Base-by-base conservation (phyloP, 2,888 invertebrate genomes). In the Thera obeliscata region DNA sequence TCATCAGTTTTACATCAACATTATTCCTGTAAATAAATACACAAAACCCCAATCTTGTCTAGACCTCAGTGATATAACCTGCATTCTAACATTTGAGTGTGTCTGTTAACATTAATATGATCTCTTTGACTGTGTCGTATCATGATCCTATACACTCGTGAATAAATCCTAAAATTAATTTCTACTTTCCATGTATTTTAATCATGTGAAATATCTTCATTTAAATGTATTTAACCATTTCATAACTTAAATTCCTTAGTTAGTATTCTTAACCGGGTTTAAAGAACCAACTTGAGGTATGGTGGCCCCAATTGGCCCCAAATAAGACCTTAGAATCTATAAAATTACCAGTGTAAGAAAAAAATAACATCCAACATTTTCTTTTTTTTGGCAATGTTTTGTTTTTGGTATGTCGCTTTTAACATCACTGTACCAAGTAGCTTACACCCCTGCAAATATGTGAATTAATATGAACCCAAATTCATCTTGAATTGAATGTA, bases 401-500 rank as follows among this genome's bases (percentile, higher is more conserved):
- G 35, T 52, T 60, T 56, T 66, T 66, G 56, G 41, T 60, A 57
- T 58, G 66, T 57, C 38, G 66, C 66, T 66, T 64, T 55, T 66
- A 57, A 66, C 52, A 46, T 49, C 48, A 56, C 59, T 56, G 54
- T 64, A 36, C 35, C 52, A 36, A 57, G 43, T 41, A 41, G 48
- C 46, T 56, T 49, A 35, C 48, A 49, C 48, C 49, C 41, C 52
- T 7, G 41, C 61, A 57, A 56, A 66, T 4, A 61, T 58, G 56
- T 36, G 33, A 33, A 33, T n/a, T 38, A 64, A 55, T 66, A 56
- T 61, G 12, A 56, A 36, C 58, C 54, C n/a, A 56, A 62, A 60
- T 63, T 74, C 70, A 74, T 78, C 76, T 77, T 78, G 77, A 80
- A 77, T 70, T 78, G 76, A 80, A 75, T 71, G 70, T 79, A 76